Evolutionary conservation across 2,888 invertebrate species (phyloP).

Genomic region (Allophyes oxyacanthae): DNA sequence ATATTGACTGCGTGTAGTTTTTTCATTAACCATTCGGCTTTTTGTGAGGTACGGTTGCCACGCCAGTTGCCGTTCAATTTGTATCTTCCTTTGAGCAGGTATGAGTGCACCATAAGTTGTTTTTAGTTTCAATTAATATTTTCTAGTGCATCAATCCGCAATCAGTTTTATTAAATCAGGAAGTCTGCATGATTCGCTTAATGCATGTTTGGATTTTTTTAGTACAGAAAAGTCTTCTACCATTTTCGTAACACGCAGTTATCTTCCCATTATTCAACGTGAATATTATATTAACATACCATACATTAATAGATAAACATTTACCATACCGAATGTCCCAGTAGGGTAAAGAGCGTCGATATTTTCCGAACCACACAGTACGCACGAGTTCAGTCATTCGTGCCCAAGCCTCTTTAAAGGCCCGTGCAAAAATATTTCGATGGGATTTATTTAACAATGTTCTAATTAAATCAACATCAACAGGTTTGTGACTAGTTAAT

Average conservation of each 20-base stretch:
- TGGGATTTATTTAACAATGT: too few species aligned
- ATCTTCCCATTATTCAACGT: too few species aligned
- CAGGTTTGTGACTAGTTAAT: too few species aligned
- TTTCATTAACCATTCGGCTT: conserved; percentile 85
- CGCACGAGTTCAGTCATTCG: background rate
- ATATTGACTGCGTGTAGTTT: conserved; percentile 88
- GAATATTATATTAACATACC: too few species aligned
- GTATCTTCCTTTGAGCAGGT: conserved; percentile 75
- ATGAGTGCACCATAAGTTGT: conserved; percentile 36
- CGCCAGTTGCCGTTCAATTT: conserved; percentile 75
- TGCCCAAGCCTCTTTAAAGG: background rate
- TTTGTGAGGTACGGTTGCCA: conserved; percentile 73
- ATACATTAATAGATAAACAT: background rate
- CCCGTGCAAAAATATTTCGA: too few species aligned
- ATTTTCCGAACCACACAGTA: background rate
- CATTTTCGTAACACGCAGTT: too few species aligned
- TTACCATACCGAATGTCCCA: background rate
- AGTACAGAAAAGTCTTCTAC: too few species aligned
- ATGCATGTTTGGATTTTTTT: background rate
- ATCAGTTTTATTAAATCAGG: conserved; percentile 6
- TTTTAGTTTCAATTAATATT: conserved; percentile 47
- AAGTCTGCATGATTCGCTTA: conserved; percentile 5
- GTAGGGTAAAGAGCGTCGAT: background rate
- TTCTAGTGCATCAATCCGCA: conserved; percentile 30
- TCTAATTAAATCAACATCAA: too few species aligned